A percentile compares a stretch with the other conserved stretches of the same genome.
Conservation (phyloP, 2,113 vertebrate species). For the Poicephalus gulielmi region DNA sequence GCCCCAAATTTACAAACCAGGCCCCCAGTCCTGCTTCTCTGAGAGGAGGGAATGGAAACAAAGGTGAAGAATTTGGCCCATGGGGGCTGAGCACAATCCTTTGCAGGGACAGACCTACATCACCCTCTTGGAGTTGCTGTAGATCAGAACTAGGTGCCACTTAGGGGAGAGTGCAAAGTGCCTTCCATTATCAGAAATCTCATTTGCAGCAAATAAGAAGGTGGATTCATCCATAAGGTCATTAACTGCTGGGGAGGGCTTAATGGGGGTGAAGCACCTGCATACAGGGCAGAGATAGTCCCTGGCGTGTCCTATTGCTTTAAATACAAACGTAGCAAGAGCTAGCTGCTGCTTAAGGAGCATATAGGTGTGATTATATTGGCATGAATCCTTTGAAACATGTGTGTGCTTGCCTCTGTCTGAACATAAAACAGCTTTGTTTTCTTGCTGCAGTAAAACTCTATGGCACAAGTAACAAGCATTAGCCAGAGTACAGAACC, state of each 20-base stretch:
- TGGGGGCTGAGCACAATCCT: background rate
- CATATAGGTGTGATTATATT: background rate
- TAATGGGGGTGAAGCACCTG: background rate
- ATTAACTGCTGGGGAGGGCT: background rate
- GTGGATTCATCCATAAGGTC: background rate
- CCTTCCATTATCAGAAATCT: background rate
- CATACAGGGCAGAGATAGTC: background rate
- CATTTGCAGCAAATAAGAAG: background rate
- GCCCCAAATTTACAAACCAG: background rate
- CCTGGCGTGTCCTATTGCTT: background rate
- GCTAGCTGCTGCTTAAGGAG: background rate
- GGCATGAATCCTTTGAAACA: background rate
- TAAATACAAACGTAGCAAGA: background rate
- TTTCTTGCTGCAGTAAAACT: background rate
- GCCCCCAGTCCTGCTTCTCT: background rate
- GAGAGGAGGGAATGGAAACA: background rate
- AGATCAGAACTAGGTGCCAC: background rate
- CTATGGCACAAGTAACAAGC: background rate
- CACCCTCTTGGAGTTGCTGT: background rate
- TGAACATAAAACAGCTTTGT: background rate
- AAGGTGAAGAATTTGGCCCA: background rate
- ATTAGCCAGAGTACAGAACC: background rate
- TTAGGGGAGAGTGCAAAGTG: background rate
- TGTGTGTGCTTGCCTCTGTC: rapidly evolving
- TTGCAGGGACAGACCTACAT: background rate